Evolutionary conservation across 2,888 invertebrate species (phyloP), one percentile per base, ranked within the genome.

Genomic region (Ectobius pallidus): DNA sequence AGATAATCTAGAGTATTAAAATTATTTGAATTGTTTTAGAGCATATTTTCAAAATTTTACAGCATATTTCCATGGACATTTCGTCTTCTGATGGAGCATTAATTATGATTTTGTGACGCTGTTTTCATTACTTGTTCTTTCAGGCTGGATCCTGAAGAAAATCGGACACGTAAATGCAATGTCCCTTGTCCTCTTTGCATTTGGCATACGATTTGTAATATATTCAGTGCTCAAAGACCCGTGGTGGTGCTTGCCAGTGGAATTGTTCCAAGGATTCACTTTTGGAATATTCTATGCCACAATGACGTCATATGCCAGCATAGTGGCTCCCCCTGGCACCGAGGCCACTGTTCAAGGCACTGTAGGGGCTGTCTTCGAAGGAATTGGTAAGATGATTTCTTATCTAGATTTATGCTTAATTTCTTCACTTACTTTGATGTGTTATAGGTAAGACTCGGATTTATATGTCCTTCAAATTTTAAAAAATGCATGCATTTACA

Each of bases 341-440:
- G 93, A 94, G 82, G 93, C 95, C 0, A 96, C 96, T n/a, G 90
- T 95, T 79, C 94, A 94, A 87, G 95, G 95, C 69, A 83, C 96
- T 52, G 91, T 95, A 32, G 94, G 95, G 16, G 94, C 94, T 3
- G 86, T 94, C 61, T 96, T 95, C 80, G 95, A 96, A 85, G 95
- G 95, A n/a, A 85, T 95, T n/a, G 95, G 87, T 86, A 74, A 77
- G 78, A n/a, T 75, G 27, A 46, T 32, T 44, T 25, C 4, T 11
- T 44, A 1, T 44, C 18, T 44, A 44, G 3, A 44, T n/a, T 1
- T 3, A n/a, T 18, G n/a, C 4, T 44, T 4, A n/a, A 1, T 11
- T 18, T 44, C 14, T 44, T 11, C 44, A 44, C 11, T 44, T 44
- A n/a, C 44, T 44, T 11, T 18, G 14, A 39, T 39, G n/a, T n/a